These are phyloP conservation scores for Ophthalmolycus amberensis DNA, from an alignment of 2,113 vertebrate genomes.

Conservation along the genomic window DNA sequence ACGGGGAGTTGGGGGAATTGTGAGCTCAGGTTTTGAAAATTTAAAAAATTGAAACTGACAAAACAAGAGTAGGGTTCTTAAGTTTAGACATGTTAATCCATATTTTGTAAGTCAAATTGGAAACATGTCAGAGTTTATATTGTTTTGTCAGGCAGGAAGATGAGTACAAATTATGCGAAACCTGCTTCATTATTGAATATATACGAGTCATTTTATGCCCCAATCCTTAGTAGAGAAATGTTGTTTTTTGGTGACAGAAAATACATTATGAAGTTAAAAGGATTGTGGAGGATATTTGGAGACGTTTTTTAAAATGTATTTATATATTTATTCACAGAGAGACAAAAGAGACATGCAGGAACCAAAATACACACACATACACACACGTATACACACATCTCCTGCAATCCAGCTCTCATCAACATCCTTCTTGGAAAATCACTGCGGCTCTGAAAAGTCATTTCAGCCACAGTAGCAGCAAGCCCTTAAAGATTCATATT, in stretches of 20 bases:
- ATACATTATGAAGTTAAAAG: constrained; percentile 53
- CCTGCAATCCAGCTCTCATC: constrained; percentile 77
- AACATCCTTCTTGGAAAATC: constrained; percentile 83
- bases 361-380: constrained; percentile 45
- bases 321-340: constrained; percentile 19
- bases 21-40: constrained; percentile 19
- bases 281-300: constrained; percentile 45
- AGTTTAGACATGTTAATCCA: constrained; percentile 8
- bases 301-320: constrained; percentile 9
- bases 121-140: constrained; percentile 4
- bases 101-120: constrained; percentile 8
- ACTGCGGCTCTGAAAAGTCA: constrained; percentile 79
- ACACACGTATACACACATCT: constrained; percentile 53
- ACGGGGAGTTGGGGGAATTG: not conserved
- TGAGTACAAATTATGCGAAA: constrained; percentile 16
- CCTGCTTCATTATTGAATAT: constrained; percentile 10
- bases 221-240: constrained; percentile 26
- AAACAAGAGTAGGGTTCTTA: constrained; percentile 5
- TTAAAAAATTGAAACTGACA: not conserved
- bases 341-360: constrained; percentile 25
- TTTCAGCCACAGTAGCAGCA: constrained; percentile 81
- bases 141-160: not conserved
- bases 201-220: constrained; percentile 5
- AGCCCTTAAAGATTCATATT: constrained; percentile 83
- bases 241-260: not conserved